phyloP scores from a whole-genome alignment of 2,113 vertebrate genomes.

The Meles meles region DNA sequence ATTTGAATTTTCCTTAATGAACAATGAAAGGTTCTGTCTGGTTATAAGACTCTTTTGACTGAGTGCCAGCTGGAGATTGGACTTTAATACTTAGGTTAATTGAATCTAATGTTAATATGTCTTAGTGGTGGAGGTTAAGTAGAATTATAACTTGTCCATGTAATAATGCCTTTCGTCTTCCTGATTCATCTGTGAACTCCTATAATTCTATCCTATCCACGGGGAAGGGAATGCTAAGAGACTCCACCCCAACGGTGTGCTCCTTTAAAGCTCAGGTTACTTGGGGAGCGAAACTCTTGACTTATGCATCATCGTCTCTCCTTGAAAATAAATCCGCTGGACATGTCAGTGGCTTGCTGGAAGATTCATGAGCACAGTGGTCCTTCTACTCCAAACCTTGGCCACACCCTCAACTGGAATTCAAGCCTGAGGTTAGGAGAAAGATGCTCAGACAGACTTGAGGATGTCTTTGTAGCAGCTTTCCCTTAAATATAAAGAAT shows the following conservation, averaged over 20 bases:
- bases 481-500: background rate
- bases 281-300: background rate
- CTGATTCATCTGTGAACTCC: background rate
- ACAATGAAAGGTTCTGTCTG: background rate
- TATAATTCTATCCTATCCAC: background rate
- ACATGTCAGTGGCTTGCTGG: background rate
- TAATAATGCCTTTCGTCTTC: background rate
- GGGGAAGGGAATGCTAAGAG: background rate
- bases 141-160: background rate
- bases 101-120: background rate
- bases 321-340: background rate
- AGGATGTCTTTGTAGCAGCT: background rate
- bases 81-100: slow-evolving; percentile 18
- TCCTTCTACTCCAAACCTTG: background rate
- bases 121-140: background rate
- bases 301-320: background rate
- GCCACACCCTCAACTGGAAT: background rate
- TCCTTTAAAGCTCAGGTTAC: background rate
- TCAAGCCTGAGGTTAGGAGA: background rate
- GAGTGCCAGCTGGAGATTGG: background rate
- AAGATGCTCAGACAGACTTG: background rate
- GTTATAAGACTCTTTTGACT: background rate
- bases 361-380: background rate
- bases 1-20: background rate
- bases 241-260: background rate